These are phyloP conservation scores for Drosophila littoralis DNA, from an alignment of 1,140 invertebrate genomes.

Conservation along the genomic window DNA sequence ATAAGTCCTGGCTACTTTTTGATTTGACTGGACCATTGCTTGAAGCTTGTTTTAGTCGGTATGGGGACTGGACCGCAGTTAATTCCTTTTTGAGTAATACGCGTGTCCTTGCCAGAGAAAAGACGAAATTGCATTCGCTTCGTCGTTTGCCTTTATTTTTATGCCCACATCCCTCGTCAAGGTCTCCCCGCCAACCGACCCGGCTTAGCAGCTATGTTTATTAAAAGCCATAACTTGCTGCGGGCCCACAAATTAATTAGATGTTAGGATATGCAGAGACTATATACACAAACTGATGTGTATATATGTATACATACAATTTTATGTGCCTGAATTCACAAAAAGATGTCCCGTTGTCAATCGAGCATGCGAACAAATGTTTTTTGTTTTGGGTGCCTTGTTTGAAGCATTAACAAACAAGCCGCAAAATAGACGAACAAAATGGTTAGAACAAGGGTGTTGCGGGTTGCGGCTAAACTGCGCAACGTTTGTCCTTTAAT, in stretches of 20 bases:
- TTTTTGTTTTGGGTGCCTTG: not conserved
- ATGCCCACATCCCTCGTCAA: constrained; percentile 21
- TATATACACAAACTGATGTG: not conserved
- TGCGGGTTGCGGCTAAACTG: constrained; percentile 17
- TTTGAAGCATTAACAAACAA: constrained; percentile 43
- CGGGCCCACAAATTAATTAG: constrained; percentile 40
- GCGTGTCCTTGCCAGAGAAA: constrained; percentile 63
- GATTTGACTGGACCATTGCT: constrained; percentile 48
- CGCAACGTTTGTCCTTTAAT: constrained; percentile 55
- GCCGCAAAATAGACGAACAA: constrained; percentile 23
- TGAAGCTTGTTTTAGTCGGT: not conserved
- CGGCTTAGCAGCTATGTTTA: constrained; percentile 55
- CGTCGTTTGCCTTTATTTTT: constrained; percentile 64
- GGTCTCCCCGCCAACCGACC: not conserved
- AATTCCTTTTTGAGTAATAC: constrained; percentile 83
- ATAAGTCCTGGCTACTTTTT: constrained; percentile 67
- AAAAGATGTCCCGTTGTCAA: constrained; percentile 22
- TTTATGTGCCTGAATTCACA: not conserved
- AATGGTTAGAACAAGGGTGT: not conserved
- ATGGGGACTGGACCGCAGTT: constrained; percentile 44
- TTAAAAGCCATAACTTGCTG: constrained; percentile 63
- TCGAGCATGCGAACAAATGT: constrained; percentile 18
- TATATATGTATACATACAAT: constrained; percentile 10
- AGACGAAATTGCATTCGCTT: constrained; percentile 71
- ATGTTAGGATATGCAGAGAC: constrained; percentile 17